Evolutionary conservation across 2,797 vertebrate genomes (phyloP).

Genomic region (Peromyscus eremicus): DNA sequence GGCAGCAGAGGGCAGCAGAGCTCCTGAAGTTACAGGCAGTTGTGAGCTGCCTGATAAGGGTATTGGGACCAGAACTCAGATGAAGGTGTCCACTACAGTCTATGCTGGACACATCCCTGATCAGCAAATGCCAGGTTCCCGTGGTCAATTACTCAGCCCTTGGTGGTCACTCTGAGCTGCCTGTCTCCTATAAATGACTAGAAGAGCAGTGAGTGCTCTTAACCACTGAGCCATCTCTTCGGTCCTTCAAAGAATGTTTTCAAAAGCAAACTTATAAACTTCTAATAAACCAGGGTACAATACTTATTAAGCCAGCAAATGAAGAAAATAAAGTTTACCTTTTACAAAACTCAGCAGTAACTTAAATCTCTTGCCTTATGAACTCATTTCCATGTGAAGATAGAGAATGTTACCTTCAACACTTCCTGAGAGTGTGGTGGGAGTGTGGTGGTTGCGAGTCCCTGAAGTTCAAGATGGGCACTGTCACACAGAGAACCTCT

Average conservation of each 20-base stretch:
- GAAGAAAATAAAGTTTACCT: neutral
- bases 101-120: neutral
- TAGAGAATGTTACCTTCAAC: neutral
- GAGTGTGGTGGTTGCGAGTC: neutral
- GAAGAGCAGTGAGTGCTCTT: neutral
- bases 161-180: neutral
- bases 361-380: neutral
- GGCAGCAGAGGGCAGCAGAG: neutral
- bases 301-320: neutral
- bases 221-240: neutral
- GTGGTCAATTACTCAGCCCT: neutral
- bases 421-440: neutral
- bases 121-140: neutral
- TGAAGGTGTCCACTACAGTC: neutral
- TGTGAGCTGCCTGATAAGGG: neutral
- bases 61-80: neutral
- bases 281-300: neutral
- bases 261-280: neutral
- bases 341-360: neutral
- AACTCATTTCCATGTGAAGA: constrained; percentile 24
- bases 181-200: neutral
- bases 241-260: neutral
- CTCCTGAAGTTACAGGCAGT: neutral
- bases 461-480: neutral
- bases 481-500: neutral